Conservation (phyloP, 2,797 vertebrate genomes). For the Lepilemur ruficaudatus region DNA sequence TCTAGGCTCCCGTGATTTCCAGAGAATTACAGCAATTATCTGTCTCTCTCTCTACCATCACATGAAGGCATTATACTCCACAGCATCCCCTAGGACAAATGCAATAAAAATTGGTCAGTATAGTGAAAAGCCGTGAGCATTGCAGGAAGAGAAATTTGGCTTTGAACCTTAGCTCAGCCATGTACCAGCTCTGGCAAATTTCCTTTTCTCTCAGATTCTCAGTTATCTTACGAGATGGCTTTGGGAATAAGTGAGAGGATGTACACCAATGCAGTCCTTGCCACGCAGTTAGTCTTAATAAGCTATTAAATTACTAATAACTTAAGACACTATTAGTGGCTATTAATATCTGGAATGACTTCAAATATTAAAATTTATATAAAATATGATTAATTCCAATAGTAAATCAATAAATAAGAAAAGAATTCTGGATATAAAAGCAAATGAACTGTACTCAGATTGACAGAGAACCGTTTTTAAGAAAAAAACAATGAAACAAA, state of each 20-base stretch:
- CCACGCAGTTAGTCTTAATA: background rate
- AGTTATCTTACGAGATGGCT: background rate
- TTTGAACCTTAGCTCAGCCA: background rate
- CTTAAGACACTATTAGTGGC: background rate
- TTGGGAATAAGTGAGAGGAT: background rate
- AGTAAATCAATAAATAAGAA: background rate
- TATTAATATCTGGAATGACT: background rate
- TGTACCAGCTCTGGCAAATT: background rate
- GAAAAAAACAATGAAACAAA: background rate
- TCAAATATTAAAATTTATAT: background rate
- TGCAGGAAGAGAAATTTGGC: background rate
- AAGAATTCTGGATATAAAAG: background rate
- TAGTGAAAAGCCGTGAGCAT: background rate
- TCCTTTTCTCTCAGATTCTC: background rate
- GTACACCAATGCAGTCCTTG: background rate
- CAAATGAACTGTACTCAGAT: background rate
- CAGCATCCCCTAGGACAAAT: background rate
- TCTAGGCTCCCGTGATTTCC: background rate
- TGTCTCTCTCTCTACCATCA: background rate
- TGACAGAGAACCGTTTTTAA: background rate
- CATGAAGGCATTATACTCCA: background rate
- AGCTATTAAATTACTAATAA: background rate
- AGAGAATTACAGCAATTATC: background rate
- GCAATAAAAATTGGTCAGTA: background rate
- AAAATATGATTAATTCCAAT: background rate